These are phyloP conservation scores for Philypnodon macrostomus DNA, from an alignment of 2,797 vertebrate genomes.

Conservation along the genomic window DNA sequence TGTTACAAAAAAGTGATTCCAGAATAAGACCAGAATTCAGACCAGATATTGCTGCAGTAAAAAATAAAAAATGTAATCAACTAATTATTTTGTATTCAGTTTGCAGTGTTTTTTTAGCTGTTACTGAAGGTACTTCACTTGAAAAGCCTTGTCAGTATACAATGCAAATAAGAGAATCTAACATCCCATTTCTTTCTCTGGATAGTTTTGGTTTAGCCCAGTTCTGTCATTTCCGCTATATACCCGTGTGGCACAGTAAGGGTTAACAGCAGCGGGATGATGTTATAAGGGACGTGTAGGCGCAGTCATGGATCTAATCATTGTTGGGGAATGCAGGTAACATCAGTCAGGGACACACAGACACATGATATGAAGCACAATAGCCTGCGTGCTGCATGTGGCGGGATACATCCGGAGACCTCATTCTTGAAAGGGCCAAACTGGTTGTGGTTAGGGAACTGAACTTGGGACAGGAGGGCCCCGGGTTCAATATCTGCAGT, in stretches of 20 bases:
- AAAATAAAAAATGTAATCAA: no score
- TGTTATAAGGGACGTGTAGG: conserved; percentile 72
- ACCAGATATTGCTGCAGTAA: no score
- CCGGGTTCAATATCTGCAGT: conserved; percentile 78
- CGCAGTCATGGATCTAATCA: conserved; percentile 77
- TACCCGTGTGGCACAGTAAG: conserved; percentile 28
- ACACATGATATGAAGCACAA: conserved; percentile 75
- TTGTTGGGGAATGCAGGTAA: conserved; percentile 65
- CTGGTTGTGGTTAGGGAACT: conserved; percentile 80
- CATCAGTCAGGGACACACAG: conserved; percentile 79
- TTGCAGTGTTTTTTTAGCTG: no score
- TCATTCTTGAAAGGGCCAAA: conserved; percentile 77
- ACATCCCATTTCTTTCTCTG: no score
- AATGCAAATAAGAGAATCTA: no score
- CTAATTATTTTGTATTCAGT: no score
- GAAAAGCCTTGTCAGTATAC: no score
- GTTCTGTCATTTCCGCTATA: conserved; percentile 27
- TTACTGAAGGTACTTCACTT: no score
- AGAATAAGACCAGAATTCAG: no score
- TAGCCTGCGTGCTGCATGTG: conserved; percentile 74
- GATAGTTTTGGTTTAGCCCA: conserved; percentile 9
- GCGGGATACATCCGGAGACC: conserved; percentile 69
- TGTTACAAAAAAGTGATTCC: no score
- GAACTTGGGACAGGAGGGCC: conserved; percentile 79
- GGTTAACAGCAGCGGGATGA: conserved; percentile 68